Evolutionary conservation across 35 echinoderm and acorn worm species (phyloP).

Genomic region (Stichopus chloronotus): DNA sequence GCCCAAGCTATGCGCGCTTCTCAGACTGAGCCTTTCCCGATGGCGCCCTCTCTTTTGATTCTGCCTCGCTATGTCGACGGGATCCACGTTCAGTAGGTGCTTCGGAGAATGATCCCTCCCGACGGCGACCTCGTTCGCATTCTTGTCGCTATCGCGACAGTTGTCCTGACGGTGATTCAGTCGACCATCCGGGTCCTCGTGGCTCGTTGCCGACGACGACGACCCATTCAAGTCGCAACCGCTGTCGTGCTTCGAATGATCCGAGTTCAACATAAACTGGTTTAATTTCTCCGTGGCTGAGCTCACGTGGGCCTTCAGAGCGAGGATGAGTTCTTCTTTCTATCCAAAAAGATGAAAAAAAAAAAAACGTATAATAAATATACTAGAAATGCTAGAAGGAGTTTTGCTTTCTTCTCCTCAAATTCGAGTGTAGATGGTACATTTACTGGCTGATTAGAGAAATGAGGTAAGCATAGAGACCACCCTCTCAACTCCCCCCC

Average conservation of each 20-base stretch:
- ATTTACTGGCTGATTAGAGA: too few relatives aligned
- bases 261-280: slow-evolving; percentile 66
- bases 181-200: slow-evolving; percentile 56
- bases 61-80: slow-evolving; percentile 58
- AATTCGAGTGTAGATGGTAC: too few relatives aligned
- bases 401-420: too few relatives aligned
- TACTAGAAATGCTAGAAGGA: too few relatives aligned
- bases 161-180: not conserved
- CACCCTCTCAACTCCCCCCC: not conserved
- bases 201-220: slow-evolving; percentile 84
- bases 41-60: slow-evolving; percentile 51
- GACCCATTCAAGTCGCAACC: slow-evolving; percentile 93
- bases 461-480: not conserved
- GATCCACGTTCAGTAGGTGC: slow-evolving; percentile 8
- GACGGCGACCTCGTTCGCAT: not conserved
- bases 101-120: not conserved
- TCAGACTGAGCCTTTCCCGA: slow-evolving; percentile 67
- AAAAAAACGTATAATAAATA: not conserved
- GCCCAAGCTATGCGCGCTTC: slow-evolving; percentile 60
- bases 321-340: slow-evolving; percentile 90
- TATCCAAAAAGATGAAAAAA: slow-evolving; percentile 48
- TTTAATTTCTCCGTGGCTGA: slow-evolving; percentile 86
- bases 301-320: slow-evolving; percentile 80
- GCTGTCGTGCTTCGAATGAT: slow-evolving; percentile 80
- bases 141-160: not conserved